Evolutionary conservation across 1,140 invertebrate genomes (phyloP), one percentile per base, ranked within the genome.

Genomic region (Pentalonia nigronervosa): DNA sequence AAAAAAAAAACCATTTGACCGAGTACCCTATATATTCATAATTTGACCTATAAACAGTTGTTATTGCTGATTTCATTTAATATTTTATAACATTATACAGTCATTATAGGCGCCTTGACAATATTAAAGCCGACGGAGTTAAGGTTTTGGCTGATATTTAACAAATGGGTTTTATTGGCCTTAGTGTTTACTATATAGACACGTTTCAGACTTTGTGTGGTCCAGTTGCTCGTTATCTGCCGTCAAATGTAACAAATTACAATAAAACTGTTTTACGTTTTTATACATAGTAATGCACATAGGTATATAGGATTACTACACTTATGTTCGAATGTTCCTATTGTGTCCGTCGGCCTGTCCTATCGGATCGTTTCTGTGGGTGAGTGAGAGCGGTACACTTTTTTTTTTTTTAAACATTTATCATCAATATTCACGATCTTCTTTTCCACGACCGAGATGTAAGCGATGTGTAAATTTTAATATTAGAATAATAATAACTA

Each of bases 201-300:
- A 76, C 60, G 60, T n/a, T 76, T 76, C 11, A 76, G 60, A n/a
- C 30, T 76, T 17, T 76, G 60, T 76, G 60, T 76, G 60, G 60
- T 76, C 60, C 60, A 76, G n/a, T 76, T 76, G 60, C n/a, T 76
- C n/a, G n/a, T 76, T n/a, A 20, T 76, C 60, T 76, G 60, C 60
- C 60, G n/a, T 76, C n/a, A 76, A 76, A 76, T 7, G 60, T 76
- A 76, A 76, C n/a, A 76, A 76, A 76, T 76, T 76, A 76, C n/a
- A 76, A 76, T 76, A 76, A 76, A 76, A 76, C 30, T 17, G 60
- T 76, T 17, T 76, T 76, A 76, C 30, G n/a, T 76, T 76, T 41
- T 76, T 76, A 7, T 76, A 76, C 4, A 76, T n/a, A n/a, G n/a
- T 34, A n/a, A 76, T 76, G 60, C 2, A 76, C n/a, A 14, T 76